Conservation (phyloP, 2,113 vertebrate species). For the Hydrochoerus hydrochaeris region DNA sequence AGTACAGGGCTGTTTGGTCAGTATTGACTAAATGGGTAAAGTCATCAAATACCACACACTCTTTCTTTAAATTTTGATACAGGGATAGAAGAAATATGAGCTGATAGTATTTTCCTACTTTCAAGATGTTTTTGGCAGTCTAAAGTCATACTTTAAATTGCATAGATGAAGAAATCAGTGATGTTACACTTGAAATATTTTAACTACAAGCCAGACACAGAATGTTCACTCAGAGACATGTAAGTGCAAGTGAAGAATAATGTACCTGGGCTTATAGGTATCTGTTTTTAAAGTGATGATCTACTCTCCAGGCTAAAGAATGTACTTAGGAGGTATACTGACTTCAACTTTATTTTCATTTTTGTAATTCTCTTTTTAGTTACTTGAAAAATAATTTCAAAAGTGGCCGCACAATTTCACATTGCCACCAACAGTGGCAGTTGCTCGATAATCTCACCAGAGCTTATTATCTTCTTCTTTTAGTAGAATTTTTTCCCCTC, state of each 20-base stretch:
- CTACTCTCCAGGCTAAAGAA: background rate
- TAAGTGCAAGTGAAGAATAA: background rate
- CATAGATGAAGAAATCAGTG: background rate
- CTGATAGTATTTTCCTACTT: background rate
- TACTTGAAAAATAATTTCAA: background rate
- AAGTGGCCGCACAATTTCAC: background rate
- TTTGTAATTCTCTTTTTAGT: background rate
- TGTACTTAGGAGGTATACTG: background rate
- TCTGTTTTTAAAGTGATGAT: conserved; percentile 4
- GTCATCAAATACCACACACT: background rate
- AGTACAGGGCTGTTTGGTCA: background rate
- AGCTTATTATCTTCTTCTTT: background rate
- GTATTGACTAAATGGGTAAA: conserved; percentile 18
- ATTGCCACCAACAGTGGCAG: background rate
- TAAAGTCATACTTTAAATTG: background rate
- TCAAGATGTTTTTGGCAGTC: background rate
- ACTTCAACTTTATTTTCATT: background rate
- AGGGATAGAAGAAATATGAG: background rate
- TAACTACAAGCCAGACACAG: background rate
- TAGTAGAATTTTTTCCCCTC: background rate
- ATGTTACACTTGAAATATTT: background rate
- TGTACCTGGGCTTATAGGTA: background rate
- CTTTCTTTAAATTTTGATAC: background rate
- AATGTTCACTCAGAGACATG: background rate
- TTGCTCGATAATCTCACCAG: background rate